Conservation (phyloP, 1,140 invertebrate genomes). For the Cydia fagiglandana region DNA sequence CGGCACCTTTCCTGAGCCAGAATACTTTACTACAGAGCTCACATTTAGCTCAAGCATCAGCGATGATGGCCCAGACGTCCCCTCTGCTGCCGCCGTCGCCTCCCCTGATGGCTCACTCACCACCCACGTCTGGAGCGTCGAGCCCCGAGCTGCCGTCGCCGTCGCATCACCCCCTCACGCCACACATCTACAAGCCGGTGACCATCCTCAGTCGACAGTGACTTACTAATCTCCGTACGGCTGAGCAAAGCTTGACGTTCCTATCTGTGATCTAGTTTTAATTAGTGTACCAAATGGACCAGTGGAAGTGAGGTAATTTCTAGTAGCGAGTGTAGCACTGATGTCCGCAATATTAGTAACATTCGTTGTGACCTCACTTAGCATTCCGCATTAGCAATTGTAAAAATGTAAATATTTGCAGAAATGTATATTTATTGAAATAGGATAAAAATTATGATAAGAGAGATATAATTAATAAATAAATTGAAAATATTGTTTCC, state of each 20-base stretch:
- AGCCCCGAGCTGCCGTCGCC: constrained; percentile 65
- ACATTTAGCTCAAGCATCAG: constrained; percentile 39
- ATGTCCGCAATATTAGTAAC: constrained; percentile 51
- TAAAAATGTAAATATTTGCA: constrained; percentile 65
- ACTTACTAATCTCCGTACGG: constrained; percentile 34
- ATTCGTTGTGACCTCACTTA: constrained; percentile 46
- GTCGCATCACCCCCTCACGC: constrained; percentile 64
- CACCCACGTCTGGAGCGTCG: constrained; percentile 61
- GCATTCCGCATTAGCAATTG: constrained; percentile 62
- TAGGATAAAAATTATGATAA: constrained; percentile 57
- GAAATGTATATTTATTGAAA: constrained; percentile 74
- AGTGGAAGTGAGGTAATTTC: constrained; percentile 54
- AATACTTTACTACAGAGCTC: constrained; percentile 49
- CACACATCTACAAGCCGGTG: constrained; percentile 72
- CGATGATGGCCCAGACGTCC: constrained; percentile 51
- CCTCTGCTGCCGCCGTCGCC: constrained; percentile 57
- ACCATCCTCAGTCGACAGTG: constrained; percentile 69
- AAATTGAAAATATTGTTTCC: constrained; percentile 53
- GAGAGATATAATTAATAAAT: constrained; percentile 62
- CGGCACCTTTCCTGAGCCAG: constrained; percentile 55
- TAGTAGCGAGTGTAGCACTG: constrained; percentile 36
- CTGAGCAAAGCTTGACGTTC: constrained; percentile 6
- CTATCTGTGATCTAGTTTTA: constrained; percentile 60
- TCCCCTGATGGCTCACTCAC: constrained; percentile 56
- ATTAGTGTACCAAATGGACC: constrained; percentile 41